Conservation (phyloP, 1,140 invertebrate genomes). For the Achroia grisella region DNA sequence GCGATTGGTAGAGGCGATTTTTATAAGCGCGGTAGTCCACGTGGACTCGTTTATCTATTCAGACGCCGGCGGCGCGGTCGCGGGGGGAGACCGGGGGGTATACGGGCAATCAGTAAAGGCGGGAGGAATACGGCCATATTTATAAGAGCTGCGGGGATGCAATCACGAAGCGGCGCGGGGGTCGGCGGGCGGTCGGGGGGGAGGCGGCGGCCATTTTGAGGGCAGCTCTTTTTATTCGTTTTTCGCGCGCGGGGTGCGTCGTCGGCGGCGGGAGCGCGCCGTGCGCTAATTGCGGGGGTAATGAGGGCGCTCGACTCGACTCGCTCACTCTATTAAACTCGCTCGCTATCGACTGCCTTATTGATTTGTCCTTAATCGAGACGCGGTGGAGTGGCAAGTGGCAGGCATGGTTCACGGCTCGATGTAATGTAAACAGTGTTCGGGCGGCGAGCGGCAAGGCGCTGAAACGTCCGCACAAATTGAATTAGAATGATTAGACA, state of each 20-base stretch:
- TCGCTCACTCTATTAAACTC: constrained; percentile 71
- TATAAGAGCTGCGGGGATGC: constrained; percentile 75
- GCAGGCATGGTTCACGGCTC: constrained; percentile 25
- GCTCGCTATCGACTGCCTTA: constrained; percentile 69
- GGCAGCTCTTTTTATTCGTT: constrained; percentile 74
- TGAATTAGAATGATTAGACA: constrained; percentile 54
- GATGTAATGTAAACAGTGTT: constrained; percentile 55
- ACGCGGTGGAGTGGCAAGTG: constrained; percentile 43
- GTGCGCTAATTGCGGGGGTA: constrained; percentile 72
- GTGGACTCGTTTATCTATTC: constrained; percentile 76
- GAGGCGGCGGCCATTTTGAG: constrained; percentile 73
- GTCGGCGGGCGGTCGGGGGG: constrained; percentile 46
- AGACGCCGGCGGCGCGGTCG: constrained; percentile 72
- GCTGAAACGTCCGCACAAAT: constrained; percentile 37
- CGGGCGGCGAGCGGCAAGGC: constrained; percentile 16
- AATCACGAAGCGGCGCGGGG: constrained; percentile 72
- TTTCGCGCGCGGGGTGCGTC: constrained; percentile 71
- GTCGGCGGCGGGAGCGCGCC: constrained; percentile 64
- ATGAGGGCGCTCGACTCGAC: constrained; percentile 68
- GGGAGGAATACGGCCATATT: constrained; percentile 74
- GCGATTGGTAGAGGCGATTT: constrained; percentile 64
- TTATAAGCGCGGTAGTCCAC: constrained; percentile 71
- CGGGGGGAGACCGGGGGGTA: constrained; percentile 69
- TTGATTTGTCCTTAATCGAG: constrained; percentile 70
- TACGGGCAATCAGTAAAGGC: constrained; percentile 75